phyloP scores from a whole-genome alignment of 2,797 vertebrate genomes.

The Channallabes apus region DNA sequence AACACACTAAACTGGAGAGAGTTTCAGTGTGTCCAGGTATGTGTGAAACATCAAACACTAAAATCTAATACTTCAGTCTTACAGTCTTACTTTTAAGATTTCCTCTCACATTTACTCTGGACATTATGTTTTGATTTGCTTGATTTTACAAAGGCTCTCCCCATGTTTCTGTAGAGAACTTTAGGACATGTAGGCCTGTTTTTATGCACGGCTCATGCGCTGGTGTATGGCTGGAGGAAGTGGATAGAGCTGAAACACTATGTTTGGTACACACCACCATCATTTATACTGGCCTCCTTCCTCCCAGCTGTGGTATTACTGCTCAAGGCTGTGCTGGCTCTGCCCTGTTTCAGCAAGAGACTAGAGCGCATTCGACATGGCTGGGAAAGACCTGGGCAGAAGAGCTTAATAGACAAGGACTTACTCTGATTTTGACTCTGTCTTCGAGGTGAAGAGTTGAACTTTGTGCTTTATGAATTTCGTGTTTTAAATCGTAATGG shows the following conservation, averaged over 20 bases:
- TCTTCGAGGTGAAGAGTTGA: neutral
- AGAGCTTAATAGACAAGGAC: constrained; percentile 2
- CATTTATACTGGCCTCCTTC: constrained; percentile 82
- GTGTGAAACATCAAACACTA: neutral
- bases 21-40: constrained; percentile 85
- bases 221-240: constrained; percentile 85
- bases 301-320: constrained; percentile 78
- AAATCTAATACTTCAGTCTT: neutral
- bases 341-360: constrained; percentile 77
- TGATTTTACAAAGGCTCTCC: neutral
- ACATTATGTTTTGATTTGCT: neutral
- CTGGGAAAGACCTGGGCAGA: constrained; percentile 68
- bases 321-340: constrained; percentile 75
- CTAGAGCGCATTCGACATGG: constrained; percentile 80
- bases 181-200: constrained; percentile 82
- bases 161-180: constrained; percentile 70
- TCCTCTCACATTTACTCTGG: neutral
- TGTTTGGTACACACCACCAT: constrained; percentile 84
- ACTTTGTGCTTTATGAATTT: neutral
- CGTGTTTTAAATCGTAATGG: neutral
- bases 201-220: constrained; percentile 81
- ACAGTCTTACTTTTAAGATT: neutral
- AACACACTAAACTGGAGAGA: constrained; percentile 84
- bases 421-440: constrained; percentile 12
- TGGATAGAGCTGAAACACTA: constrained; percentile 81